Evolutionary conservation across 1,140 invertebrate genomes (phyloP), one percentile per base, ranked within the genome.

Genomic region (Metopolophium dirhodum): DNA sequence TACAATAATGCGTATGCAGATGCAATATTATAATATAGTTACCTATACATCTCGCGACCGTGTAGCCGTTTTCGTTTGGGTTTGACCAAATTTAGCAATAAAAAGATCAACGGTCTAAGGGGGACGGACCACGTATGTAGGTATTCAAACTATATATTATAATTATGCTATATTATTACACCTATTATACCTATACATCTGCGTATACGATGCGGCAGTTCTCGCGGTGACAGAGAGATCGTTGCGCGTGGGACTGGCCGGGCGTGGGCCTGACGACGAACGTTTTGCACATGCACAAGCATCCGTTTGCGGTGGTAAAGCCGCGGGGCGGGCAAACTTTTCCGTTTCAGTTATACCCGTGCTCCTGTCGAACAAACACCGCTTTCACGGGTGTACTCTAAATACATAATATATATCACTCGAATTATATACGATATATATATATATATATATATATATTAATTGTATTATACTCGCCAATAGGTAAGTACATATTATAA

Each of bases 281-380:
- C 88, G 88, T 89, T 89, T 89, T 37, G 88, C 88, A 57, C 88
- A 57, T 57, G 88, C 88, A 88, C 49, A 35, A 30, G 37, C 22
- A 47, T 47, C 51, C 87, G 87, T 37, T 45, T 83, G 45, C 61
- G 45, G 49, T 49, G 68, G 68, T 47, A 82, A 45, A 77, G 37
- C 68, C 35, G 41, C 57, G 61, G 61, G 83, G 20, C 11, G 49
- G 9, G 45, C 85, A 54, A 89, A 89, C 47, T n/a, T 83, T 92
- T 92, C 77, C 77, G 9, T 51, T 92, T 92, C 91, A 92, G 91
- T 92, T 51, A 47, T 83, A 37, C 91, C 47, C 11, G 91, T 83
- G 91, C 91, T 83, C 18, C 68, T 26, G 88, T 30, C 91, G 30
- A 51, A 83, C 77, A 51, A 51, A 82, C 91, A 92, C 41, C 77